Evolutionary conservation across 2,888 invertebrate species (phyloP), one percentile per base, ranked within the genome.

Genomic region (Drosophila nr. medialis): DNA sequence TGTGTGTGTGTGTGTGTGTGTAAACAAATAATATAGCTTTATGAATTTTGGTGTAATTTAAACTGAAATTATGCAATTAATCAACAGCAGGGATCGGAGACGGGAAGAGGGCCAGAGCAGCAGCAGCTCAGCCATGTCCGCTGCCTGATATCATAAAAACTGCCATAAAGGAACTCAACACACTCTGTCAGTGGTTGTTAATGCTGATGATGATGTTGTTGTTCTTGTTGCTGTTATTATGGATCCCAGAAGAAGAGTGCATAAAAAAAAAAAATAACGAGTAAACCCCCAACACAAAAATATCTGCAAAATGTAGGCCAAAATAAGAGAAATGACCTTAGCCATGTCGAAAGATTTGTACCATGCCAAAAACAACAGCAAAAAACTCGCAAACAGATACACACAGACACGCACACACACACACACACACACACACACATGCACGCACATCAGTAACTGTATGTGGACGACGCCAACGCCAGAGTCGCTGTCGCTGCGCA

Each of bases 311-410:
- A 80, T 81, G 81, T 80, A 77, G 80, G 78, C 81, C 81, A 80
- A 77, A 80, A 81, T 77, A 81, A 80, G 81, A 80, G 78, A 80
- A 80, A 80, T 80, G 79, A 80, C 79, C 79, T 80, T 80, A 80
- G 70, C 71, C 81, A 81, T 80, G 68, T 74, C 78, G 74, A 77
- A 69, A 77, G 78, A 80, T 80, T 73, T 81, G 69, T 80, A 77
- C 64, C 72, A 69, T 36, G 72, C 76, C 76, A 79, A 66, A 71
- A 79, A 58, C 18, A 64, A 15, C 49, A 36, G 42, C 21, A 38
- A 48, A 49, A 45, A 76, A 61, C 18, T 38, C 51, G 36, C 55
- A 24, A n/a, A 54, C 63, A 45, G 58, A 51, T 60, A 42, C 30
- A 58, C 30, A 40, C 27, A 42, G 30, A 59, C 27, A n/a, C 21